Evolutionary conservation across 2,113 vertebrate species (phyloP).

Genomic region (Bucco capensis): DNA sequence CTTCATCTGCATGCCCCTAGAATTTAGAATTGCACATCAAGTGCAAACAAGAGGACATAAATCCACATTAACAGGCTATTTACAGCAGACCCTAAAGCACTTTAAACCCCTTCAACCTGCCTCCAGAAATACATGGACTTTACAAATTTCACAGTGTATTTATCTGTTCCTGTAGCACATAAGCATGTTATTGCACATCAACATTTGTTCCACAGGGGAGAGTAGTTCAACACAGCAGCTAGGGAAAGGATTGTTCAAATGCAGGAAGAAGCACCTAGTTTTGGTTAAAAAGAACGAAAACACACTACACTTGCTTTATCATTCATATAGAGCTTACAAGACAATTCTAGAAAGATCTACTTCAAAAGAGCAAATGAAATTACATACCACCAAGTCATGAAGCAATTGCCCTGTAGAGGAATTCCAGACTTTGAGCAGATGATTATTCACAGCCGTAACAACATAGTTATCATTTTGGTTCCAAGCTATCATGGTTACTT

Average conservation of each 20-base stretch:
- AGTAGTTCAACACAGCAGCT: not conserved
- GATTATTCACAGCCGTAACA: conserved; percentile 94
- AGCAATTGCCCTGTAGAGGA: conserved; percentile 91
- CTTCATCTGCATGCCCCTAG: conserved; percentile 95
- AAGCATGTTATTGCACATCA: not conserved
- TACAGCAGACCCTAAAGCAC: not conserved
- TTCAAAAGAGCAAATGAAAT: not conserved
- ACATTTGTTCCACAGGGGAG: not conserved
- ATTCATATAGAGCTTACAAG: not conserved
- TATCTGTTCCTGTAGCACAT: too few relatives aligned
- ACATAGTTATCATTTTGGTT: conserved; percentile 91
- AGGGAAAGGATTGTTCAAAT: not conserved
- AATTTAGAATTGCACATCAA: not conserved
- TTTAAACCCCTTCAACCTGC: too few relatives aligned
- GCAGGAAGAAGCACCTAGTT: not conserved
- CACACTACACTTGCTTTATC: not conserved
- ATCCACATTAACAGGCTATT: not conserved
- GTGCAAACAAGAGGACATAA: not conserved
- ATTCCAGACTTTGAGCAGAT: conserved; percentile 97
- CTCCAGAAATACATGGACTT: not conserved
- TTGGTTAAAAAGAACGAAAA: not conserved
- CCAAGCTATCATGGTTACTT: conserved; percentile 99
- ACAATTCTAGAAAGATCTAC: not conserved
- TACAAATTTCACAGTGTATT: too few relatives aligned
- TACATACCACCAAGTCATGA: conserved; percentile 87